These are phyloP conservation scores for Oryzias celebensis DNA, from an alignment of 2,113 vertebrate genomes.

Conservation along the genomic window DNA sequence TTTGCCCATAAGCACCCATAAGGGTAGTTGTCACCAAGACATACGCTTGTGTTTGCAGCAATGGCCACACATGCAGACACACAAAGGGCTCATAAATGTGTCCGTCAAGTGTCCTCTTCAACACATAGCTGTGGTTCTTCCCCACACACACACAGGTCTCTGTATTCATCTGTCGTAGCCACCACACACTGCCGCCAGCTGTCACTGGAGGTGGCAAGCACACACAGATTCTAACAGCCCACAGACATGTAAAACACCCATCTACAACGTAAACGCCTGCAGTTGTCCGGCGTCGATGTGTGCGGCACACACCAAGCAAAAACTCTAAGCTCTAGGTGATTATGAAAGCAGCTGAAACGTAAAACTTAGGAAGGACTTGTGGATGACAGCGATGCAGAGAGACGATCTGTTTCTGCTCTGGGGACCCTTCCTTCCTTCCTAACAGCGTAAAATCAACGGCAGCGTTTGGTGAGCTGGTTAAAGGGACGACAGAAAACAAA, in stretches of 20 bases:
- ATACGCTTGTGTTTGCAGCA: no score
- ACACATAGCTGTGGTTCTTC: not conserved
- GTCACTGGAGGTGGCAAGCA: constrained; percentile 26
- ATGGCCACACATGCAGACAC: constrained; percentile 10
- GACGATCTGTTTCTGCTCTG: constrained; percentile 19
- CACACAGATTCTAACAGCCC: not conserved
- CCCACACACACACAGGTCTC: not conserved
- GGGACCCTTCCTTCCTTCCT: constrained; percentile 8
- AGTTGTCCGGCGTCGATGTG: no score
- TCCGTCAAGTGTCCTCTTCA: not conserved
- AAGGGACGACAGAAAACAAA: constrained; percentile 31
- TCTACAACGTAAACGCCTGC: not conserved
- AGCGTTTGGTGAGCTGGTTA: not conserved
- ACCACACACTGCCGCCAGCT: constrained; percentile 18
- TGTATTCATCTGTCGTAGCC: not conserved
- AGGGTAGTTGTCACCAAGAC: no score
- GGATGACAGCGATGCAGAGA: not conserved
- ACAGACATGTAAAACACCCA: not conserved
- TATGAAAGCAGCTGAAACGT: no score
- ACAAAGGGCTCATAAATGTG: constrained; percentile 19
- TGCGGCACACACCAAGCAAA: no score
- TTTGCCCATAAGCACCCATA: no score
- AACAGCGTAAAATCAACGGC: constrained; percentile 10
- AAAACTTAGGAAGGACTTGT: accelerated
- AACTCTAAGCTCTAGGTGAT: no score